Evolutionary conservation across 92 coral and sea anemone species (phyloP), one percentile per base, ranked within the genome.

Genomic region (Porites rus): DNA sequence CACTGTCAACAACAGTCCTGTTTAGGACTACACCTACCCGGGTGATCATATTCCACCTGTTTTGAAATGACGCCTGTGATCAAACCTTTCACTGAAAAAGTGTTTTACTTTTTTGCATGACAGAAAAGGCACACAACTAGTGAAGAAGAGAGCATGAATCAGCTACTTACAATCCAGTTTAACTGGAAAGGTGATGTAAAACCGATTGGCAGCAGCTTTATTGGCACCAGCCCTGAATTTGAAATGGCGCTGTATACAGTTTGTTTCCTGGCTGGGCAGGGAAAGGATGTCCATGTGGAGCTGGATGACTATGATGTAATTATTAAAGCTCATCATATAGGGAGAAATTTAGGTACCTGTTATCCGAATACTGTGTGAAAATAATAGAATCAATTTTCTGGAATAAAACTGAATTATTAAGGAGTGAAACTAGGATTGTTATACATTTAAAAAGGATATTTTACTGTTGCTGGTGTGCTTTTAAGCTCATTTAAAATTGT

Each of bases 141-240:
- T 6, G 96, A 93, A 43, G 98, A 92, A 24, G 83, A 87, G 93
- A 78, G 88, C 18, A 92, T 86, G 62, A 89, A 96, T 58, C 99
- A 95, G 79, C 78, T 97, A 7, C 56, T 97, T 60, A 93, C 99
- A 58, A 94, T 97, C 69, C 96, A 97, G 82, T 97, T 97, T 22
- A 88, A 90, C 78, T 97, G 99, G 99, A 97, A 92, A 61, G 86
- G 89, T 64, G 96, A 95, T 1, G 92, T 90, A 60, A 97, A 97
- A 65, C 98, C 99, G 7, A 79, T 96, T n/a, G 99, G 99, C 10
- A 97, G 99, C 81, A 89, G 96, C 4, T 97, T 97, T 78, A 97
- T 97, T 16, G 99, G 99, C 64, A 97, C 99, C 18, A 97, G 99
- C 77, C 99, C 99, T 1, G 99, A 97, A 90, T 97, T 97, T 75